phyloP scores from a whole-genome alignment of 2,797 vertebrate genomes.

The Strix occidentalis region DNA sequence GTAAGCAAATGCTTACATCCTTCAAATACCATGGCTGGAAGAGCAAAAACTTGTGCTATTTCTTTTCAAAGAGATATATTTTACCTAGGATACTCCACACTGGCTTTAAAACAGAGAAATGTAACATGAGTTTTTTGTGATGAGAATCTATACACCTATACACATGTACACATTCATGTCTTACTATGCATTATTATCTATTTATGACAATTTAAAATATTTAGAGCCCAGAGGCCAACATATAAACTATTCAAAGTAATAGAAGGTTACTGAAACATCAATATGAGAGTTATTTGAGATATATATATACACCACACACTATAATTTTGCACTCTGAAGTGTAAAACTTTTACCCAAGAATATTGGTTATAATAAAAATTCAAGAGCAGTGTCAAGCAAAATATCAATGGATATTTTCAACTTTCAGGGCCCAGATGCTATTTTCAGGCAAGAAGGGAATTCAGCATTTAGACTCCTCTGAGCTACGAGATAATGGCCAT shows the following conservation, averaged over 20 bases:
- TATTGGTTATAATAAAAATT: not conserved
- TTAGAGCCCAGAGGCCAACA: not conserved
- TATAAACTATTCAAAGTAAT: not conserved
- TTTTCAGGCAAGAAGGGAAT: not conserved
- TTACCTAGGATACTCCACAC: not conserved
- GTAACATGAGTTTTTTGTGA: not conserved
- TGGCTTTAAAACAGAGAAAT: not conserved
- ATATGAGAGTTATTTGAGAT: not conserved
- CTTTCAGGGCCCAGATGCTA: not conserved
- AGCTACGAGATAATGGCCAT: accelerated
- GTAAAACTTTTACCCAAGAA: not conserved
- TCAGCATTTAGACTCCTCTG: not conserved
- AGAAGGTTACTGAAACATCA: not conserved
- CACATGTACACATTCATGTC: not conserved
- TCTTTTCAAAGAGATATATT: not conserved
- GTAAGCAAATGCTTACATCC: not conserved
- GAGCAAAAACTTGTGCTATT: not conserved
- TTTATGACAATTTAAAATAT: not conserved
- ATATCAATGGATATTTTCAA: not conserved
- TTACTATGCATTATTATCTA: not conserved
- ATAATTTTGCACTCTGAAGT: not conserved
- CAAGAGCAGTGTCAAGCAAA: not conserved
- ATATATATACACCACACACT: accelerated
- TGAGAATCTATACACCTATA: not conserved
- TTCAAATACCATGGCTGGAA: not conserved